Conservation (phyloP, 1,140 invertebrate species). For the Heterodera schachtii region DNA sequence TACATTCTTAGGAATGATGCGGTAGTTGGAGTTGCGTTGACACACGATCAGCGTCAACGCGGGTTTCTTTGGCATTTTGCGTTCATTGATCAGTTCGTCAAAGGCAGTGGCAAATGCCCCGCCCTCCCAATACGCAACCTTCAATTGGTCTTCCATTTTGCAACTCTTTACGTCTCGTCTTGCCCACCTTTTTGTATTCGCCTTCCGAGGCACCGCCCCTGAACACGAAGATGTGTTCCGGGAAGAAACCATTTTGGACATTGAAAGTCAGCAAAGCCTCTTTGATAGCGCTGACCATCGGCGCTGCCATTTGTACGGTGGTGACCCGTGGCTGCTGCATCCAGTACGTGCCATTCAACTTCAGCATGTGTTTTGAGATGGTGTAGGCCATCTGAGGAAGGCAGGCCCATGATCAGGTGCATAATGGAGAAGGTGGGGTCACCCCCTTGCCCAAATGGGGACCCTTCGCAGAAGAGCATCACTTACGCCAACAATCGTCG, state of each 20-base stretch:
- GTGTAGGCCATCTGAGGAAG: conserved; percentile 40
- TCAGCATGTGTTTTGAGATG: conserved; percentile 16
- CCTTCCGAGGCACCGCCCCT: conserved; percentile 37
- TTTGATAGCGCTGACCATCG: conserved; percentile 17
- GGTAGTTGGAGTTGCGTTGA: conserved; percentile 8
- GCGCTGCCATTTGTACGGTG: conserved; percentile 14
- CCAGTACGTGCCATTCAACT: conserved; percentile 35
- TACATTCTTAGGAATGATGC: conserved; percentile 30
- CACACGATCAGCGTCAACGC: conserved; percentile 32
- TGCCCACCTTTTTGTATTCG: conserved; percentile 35
- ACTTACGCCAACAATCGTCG: conserved; percentile 43
- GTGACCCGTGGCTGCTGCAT: conserved; percentile 35
- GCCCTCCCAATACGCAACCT: conserved; percentile 27
- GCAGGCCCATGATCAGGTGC: too few species aligned
- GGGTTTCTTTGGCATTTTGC: conserved; percentile 1
- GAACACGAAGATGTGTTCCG: conserved; percentile 35
- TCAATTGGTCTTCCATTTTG: neutral
- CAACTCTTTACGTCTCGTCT: neutral
- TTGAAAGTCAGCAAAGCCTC: conserved; percentile 18
- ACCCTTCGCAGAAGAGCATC: too few species aligned
- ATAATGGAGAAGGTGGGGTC: too few species aligned
- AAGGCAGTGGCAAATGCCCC: conserved; percentile 23
- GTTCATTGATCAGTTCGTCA: conserved; percentile 21
- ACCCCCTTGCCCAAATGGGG: too few species aligned
- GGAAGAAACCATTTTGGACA: neutral